A percentile compares a stretch with the other conserved stretches of the same genome.
Evolutionary conservation across 1,140 invertebrate species (phyloP).

Genomic region (Rhagoletis zephyria): DNA sequence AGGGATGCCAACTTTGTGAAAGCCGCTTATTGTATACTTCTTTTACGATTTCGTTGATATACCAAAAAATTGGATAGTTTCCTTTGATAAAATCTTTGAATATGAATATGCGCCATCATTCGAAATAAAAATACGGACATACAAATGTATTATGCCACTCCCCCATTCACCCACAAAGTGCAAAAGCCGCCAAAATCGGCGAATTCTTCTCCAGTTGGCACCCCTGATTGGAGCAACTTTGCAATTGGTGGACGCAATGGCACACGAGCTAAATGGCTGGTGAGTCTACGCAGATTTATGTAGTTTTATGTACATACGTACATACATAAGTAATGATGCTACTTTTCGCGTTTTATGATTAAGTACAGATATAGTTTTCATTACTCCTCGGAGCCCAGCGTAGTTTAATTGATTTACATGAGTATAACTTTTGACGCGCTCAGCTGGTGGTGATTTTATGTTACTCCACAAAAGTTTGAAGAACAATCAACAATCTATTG

Average conservation of each 20-base stretch:
- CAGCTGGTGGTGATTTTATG: neutral
- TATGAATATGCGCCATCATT: too few species aligned
- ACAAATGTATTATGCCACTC: too few species aligned
- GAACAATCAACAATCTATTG: neutral
- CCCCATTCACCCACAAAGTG: too few species aligned
- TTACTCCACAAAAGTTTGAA: neutral
- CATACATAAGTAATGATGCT: neutral
- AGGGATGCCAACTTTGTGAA: too few species aligned
- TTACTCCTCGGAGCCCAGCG: neutral
- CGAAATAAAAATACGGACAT: too few species aligned
- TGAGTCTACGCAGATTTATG: neutral
- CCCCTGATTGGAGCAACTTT: too few species aligned
- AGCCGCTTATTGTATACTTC: too few species aligned
- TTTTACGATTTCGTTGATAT: too few species aligned
- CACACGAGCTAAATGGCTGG: neutral
- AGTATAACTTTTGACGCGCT: neutral
- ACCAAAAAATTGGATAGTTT: too few species aligned
- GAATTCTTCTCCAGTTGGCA: too few species aligned
- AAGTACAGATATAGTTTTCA: constrained; percentile 3
- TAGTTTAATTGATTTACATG: constrained; percentile 25
- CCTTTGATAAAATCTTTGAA: too few species aligned
- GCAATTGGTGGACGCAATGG: neutral
- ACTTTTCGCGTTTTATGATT: neutral
- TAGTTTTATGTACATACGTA: neutral
- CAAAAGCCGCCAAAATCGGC: too few species aligned